Conservation (phyloP, 2,113 vertebrate species). For the Zootoca vivipara region DNA sequence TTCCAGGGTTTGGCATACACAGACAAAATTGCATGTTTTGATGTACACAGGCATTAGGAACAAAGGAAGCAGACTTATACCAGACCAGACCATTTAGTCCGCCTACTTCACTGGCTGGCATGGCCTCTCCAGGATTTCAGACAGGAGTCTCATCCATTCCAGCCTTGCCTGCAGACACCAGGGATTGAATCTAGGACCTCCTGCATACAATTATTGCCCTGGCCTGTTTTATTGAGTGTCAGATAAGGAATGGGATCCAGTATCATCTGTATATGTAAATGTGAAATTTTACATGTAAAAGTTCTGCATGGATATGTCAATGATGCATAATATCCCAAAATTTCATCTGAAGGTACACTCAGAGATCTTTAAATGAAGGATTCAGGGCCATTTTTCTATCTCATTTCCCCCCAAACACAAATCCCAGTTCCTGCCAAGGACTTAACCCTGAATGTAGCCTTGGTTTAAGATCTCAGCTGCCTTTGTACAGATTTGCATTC, state of each 20-base stretch:
- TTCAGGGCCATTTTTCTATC: slow-evolving; percentile 18
- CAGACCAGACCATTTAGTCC: too few species aligned
- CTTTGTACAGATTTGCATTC: slow-evolving; percentile 32
- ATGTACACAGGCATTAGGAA: neutral
- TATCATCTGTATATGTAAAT: neutral
- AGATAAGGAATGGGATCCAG: neutral
- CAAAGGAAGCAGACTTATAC: too few species aligned
- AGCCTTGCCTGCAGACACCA: too few species aligned
- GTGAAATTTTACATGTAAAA: neutral
- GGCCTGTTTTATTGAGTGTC: neutral
- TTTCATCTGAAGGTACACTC: neutral
- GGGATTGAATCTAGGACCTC: too few species aligned
- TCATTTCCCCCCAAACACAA: slow-evolving; percentile 12
- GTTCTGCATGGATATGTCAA: neutral
- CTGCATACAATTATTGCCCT: too few species aligned
- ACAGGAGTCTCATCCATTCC: too few species aligned
- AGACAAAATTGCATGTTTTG: neutral
- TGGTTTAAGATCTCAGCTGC: slow-evolving; percentile 7
- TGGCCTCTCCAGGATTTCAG: too few species aligned
- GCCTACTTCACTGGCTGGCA: too few species aligned
- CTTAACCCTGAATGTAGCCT: neutral
- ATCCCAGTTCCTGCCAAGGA: neutral
- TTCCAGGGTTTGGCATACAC: neutral
- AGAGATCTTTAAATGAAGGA: slow-evolving; percentile 20
- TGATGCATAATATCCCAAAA: slow-evolving; percentile 15